Evolutionary conservation across 1,140 invertebrate species (phyloP).

Genomic region (Stegodyphus dumicola): DNA sequence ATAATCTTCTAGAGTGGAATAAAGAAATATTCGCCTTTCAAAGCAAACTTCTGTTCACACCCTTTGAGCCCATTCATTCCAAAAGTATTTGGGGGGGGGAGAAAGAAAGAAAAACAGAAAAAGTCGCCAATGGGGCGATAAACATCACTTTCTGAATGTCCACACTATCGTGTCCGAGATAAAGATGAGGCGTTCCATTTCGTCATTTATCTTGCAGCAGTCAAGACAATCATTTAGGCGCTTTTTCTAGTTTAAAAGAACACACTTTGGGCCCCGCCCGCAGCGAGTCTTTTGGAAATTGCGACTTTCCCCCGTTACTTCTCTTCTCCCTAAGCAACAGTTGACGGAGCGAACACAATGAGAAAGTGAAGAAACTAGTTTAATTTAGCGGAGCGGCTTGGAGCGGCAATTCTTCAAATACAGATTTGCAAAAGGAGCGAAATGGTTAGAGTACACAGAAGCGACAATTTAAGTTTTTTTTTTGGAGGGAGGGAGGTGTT

Average conservation of each 20-base stretch:
- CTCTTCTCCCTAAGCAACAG: background rate
- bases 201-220: slow-evolving; percentile 13
- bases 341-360: background rate
- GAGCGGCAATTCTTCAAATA: too few species aligned
- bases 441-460: too few species aligned
- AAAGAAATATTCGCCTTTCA: too few species aligned
- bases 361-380: background rate
- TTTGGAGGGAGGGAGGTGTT: too few species aligned
- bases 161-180: slow-evolving; percentile 3
- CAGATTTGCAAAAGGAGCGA: too few species aligned
- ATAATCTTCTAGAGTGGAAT: too few species aligned
- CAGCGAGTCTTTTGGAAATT: background rate
- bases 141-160: background rate
- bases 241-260: slow-evolving; percentile 17
- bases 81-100: too few species aligned
- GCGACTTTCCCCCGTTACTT: background rate
- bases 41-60: too few species aligned
- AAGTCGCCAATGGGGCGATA: slow-evolving; percentile 4
- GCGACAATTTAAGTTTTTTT: too few species aligned
- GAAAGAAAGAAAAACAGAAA: too few species aligned
- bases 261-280: slow-evolving; percentile 25
- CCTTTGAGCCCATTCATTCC: too few species aligned
- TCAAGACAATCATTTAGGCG: slow-evolving; percentile 41
- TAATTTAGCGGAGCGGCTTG: too few species aligned
- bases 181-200: slow-evolving; percentile 38